Conservation (phyloP, 2,113 vertebrate genomes). For the Amazona vittata region DNA sequence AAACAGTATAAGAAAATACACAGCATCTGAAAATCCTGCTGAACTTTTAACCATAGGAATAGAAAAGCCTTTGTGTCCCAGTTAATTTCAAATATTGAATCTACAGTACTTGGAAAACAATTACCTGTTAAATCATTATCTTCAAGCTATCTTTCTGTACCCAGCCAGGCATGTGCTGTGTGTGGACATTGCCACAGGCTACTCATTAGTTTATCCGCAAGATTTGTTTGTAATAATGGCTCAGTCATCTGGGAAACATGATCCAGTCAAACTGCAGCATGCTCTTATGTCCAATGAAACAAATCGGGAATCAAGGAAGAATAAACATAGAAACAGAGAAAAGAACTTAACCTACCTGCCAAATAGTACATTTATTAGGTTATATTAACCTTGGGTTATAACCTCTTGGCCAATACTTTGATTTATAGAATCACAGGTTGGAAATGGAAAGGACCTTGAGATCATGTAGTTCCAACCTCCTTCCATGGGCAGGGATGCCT, state of each 20-base stretch:
- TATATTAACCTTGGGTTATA: neutral
- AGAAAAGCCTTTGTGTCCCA: neutral
- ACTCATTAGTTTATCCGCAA: conserved; percentile 9
- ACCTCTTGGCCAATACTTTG: neutral
- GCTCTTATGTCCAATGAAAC: neutral
- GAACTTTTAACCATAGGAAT: neutral
- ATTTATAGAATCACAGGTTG: neutral
- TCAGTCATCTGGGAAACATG: conserved; percentile 25
- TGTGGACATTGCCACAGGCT: neutral
- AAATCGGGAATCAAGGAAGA: neutral
- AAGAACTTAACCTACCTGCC: neutral
- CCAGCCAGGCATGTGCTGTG: neutral
- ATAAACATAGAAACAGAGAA: neutral
- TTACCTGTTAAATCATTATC: neutral
- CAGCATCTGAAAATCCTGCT: neutral
- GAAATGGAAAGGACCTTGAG: neutral
- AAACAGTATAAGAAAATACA: neutral
- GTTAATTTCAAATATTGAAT: neutral
- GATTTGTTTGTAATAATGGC: conserved; percentile 25
- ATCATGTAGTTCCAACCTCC: neutral
- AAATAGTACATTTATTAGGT: neutral
- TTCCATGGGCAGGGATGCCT: neutral
- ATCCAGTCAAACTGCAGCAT: neutral
- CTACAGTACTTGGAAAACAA: neutral
- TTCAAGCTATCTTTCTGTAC: neutral